Percentiles rank a stretch among this genome's conserved stretches.
phyloP scores from a whole-genome alignment of 2,888 invertebrate species.

The Nebria salina region DNA sequence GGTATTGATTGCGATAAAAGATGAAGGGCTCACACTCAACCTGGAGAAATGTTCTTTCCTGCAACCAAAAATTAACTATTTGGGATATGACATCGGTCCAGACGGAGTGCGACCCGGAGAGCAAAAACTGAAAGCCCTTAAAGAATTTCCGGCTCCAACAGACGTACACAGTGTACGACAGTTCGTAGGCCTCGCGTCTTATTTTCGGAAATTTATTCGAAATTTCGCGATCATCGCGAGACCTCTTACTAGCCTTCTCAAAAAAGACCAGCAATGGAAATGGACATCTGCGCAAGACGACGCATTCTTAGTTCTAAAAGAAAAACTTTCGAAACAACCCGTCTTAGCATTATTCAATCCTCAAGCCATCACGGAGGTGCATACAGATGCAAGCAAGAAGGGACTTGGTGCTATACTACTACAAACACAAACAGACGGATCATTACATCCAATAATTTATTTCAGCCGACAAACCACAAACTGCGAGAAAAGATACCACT shows the following conservation, averaged over 20 bases:
- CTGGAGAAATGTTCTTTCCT: conserved; percentile 31
- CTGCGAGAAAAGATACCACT: conserved; percentile 55
- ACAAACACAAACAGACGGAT: conserved; percentile 50
- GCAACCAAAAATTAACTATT: conserved; percentile 13
- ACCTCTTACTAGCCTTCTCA: conserved; percentile 51
- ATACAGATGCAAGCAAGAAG: conserved; percentile 52
- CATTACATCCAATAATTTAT: conserved; percentile 53
- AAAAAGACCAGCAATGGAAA: conserved; percentile 44
- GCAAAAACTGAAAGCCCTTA: conserved; percentile 52
- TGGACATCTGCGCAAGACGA: conserved; percentile 46
- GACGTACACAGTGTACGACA: conserved; percentile 51
- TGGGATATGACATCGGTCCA: conserved; percentile 2
- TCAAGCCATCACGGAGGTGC: conserved; percentile 51
- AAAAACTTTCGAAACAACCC: conserved; percentile 42
- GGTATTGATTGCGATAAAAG: background rate
- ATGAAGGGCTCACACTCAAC: conserved; percentile 10
- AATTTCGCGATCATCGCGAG: conserved; percentile 51
- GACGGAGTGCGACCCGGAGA: conserved; percentile 49
- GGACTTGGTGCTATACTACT: conserved; percentile 54
- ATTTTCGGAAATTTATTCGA: conserved; percentile 53
- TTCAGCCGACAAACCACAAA: conserved; percentile 54
- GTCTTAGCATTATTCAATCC: conserved; percentile 50
- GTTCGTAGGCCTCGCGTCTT: conserved; percentile 53
- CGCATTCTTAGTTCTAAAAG: conserved; percentile 48
- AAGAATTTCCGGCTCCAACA: conserved; percentile 50